Evolutionary conservation across 2,888 invertebrate genomes (phyloP), one percentile per base, ranked within the genome.

Genomic region (Liopterus haemorrhoidalis): DNA sequence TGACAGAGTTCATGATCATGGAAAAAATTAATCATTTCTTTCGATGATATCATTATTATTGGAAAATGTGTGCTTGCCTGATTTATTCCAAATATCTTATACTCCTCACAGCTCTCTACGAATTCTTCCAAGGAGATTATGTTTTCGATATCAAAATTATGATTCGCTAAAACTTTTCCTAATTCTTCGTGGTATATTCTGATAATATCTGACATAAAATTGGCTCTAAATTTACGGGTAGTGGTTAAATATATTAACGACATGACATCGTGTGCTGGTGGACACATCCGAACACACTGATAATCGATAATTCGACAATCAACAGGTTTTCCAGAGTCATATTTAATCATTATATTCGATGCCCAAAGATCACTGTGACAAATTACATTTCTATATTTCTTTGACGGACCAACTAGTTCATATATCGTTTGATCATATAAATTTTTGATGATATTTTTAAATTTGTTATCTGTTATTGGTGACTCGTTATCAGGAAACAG

Each of bases 311-410:
- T 47, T 41, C 52, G 56, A 8, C 63, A 64, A 39, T 53, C 44
- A 4, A 41, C 24, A 4, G 52, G 41, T 27, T 41, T 27, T 4
- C 14, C 20, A 22, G 48, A 54, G 50, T 49, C 57, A 25, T 47
- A 49, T 44, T 59, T 58, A 12, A 70, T 68, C 59, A 73, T 61
- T 0, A 70, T 46, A 50, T 73, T 73, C 41, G 70, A 70, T 0
- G 67, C 60, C 72, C 72, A 72, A 12, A 71, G 54, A 56, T 73
- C 72, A 3, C 66, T 70, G 48, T 73, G 72, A 8, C 58, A 57
- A 2, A 71, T 54, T 0, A 66, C 64, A 50, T 72, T 72, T 4
- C 58, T 53, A 47, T 60, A 70, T 37, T 57, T 61, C 3, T 48
- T 40, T 0, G 70, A 71, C 0, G 67, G 61, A 48, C 62, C 56